A percentile compares a stretch with the other conserved stretches of the same genome.
phyloP scores from a whole-genome alignment of 2,888 invertebrate genomes.

The Erebia palarica region DNA sequence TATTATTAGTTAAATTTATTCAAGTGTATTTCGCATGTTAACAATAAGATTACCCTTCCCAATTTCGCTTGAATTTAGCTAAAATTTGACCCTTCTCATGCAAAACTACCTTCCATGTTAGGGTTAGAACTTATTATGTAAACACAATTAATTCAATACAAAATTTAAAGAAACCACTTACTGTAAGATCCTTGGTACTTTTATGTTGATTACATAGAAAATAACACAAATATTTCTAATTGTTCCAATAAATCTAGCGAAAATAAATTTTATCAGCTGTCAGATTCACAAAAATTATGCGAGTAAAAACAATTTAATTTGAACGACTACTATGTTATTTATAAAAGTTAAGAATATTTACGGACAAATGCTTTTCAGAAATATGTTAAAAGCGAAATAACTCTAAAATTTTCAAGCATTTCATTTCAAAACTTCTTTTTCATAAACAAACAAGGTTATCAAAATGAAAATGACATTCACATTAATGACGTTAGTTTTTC shows the following conservation, averaged over 20 bases:
- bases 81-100: background rate
- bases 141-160: conserved; percentile 47
- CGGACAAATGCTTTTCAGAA: background rate
- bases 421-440: conserved; percentile 10
- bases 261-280: conserved; percentile 44
- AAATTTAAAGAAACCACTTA: conserved; percentile 39
- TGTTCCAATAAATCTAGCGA: conserved; percentile 35
- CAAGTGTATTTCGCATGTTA: too few relatives aligned
- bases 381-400: background rate
- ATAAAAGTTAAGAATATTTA: background rate
- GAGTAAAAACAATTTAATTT: conserved; percentile 29
- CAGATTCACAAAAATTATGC: conserved; percentile 52
- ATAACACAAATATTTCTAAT: conserved; percentile 5
- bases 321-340: background rate
- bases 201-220: background rate
- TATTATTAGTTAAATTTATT: background rate
- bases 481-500: background rate
- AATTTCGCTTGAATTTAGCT: background rate
- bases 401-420: background rate
- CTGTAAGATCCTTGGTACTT: conserved; percentile 36
- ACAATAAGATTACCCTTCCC: background rate
- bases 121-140: conserved; percentile 57
- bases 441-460: conserved; percentile 43
- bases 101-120: background rate
- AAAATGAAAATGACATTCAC: conserved; percentile 31